Evolutionary conservation across 2,797 vertebrate species (phyloP).

Genomic region (Poeciliopsis infans): DNA sequence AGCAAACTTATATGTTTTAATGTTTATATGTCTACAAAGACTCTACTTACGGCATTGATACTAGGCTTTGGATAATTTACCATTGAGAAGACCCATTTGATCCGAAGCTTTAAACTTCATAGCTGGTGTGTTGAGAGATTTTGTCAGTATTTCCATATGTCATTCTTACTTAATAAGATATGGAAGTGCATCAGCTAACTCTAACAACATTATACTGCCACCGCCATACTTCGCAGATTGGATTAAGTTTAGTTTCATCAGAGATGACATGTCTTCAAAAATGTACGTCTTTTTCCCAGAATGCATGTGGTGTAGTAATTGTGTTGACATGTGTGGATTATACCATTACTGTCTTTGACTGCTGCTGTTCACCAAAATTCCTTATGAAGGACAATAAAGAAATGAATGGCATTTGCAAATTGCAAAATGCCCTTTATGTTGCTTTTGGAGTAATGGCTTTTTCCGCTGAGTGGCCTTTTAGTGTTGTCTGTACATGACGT

Average conservation of each 20-base stretch:
- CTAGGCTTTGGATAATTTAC: not conserved
- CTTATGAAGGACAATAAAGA: not conserved
- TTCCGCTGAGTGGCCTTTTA: not conserved
- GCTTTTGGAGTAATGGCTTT: not conserved
- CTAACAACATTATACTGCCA: not conserved
- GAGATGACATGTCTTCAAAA: not conserved
- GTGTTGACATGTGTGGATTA: not conserved
- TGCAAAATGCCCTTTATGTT: not conserved
- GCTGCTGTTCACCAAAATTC: not conserved
- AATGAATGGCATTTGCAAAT: not conserved
- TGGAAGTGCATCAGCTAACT: not conserved
- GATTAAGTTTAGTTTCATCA: not conserved
- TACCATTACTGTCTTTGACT: not conserved
- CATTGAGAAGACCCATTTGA: not conserved
- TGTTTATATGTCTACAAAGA: conserved; percentile 44
- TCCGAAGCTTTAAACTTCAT: not conserved
- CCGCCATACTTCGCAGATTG: not conserved
- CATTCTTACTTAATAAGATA: not conserved
- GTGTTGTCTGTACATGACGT: not conserved
- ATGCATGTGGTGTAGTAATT: not conserved
- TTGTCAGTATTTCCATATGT: not conserved
- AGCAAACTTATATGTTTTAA: conserved; percentile 55
- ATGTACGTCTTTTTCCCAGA: not conserved
- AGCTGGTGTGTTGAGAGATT: not conserved
- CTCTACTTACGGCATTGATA: conserved; percentile 22